Conservation (phyloP, 2,888 invertebrate species). For the Corbicula japonica region DNA sequence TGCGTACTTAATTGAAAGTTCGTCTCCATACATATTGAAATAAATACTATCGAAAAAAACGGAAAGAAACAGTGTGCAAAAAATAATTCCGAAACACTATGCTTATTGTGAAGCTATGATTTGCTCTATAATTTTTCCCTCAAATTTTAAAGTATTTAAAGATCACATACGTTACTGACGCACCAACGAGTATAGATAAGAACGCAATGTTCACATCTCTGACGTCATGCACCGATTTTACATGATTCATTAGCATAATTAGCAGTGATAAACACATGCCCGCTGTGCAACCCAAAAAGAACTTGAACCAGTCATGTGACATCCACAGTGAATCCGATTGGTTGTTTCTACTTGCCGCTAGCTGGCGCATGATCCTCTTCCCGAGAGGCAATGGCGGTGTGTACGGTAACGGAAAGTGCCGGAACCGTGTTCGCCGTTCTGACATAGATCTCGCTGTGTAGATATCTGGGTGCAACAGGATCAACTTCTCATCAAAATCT, state of each 20-base stretch:
- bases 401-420: slow-evolving; percentile 40
- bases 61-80: too few relatives aligned
- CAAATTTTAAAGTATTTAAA: slow-evolving; percentile 35
- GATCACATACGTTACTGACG: slow-evolving; percentile 36
- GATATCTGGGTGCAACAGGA: slow-evolving; percentile 37
- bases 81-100: too few relatives aligned
- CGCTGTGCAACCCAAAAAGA: slow-evolving; percentile 45
- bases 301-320: slow-evolving; percentile 55
- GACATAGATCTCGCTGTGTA: slow-evolving; percentile 26
- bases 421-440: slow-evolving; percentile 39
- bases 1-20: too few relatives aligned
- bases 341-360: slow-evolving; percentile 34
- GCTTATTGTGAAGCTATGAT: too few relatives aligned
- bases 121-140: neutral
- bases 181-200: slow-evolving; percentile 44
- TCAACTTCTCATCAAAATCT: slow-evolving; percentile 45
- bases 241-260: slow-evolving; percentile 39
- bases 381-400: slow-evolving; percentile 48
- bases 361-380: slow-evolving; percentile 34
- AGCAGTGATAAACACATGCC: slow-evolving; percentile 41
- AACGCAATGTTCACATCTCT: slow-evolving; percentile 53
- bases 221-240: slow-evolving; percentile 32
- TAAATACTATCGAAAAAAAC: too few relatives aligned
- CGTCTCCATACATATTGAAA: too few relatives aligned
- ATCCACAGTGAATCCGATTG: slow-evolving; percentile 41